A percentile compares a stretch with the other conserved stretches of the same genome.
phyloP scores from a whole-genome alignment of 2,888 invertebrate species.

The Eupeodes luniger region DNA sequence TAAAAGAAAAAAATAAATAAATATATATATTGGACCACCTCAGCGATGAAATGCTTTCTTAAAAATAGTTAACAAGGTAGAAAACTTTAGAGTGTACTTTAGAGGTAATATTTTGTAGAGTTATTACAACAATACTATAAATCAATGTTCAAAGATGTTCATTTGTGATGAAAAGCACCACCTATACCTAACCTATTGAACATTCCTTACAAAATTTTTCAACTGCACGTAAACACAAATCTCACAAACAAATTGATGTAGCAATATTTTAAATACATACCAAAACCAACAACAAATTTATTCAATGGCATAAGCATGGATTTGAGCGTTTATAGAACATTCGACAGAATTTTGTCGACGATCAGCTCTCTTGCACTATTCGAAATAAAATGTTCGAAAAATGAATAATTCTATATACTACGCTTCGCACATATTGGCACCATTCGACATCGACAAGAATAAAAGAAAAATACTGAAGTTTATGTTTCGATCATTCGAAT shows the following conservation, averaged over 20 bases:
- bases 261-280: slow-evolving; percentile 2
- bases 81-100: slow-evolving; percentile 19
- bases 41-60: slow-evolving; percentile 54
- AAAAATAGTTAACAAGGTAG: slow-evolving; percentile 5
- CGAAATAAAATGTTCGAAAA: slow-evolving; percentile 20
- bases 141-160: slow-evolving; percentile 4
- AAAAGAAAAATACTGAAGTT: neutral
- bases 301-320: slow-evolving; percentile 32
- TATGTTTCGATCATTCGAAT: slow-evolving; percentile 29
- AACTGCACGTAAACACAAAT: slow-evolving; percentile 34
- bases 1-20: neutral
- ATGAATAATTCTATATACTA: neutral
- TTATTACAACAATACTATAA: neutral
- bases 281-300: slow-evolving; percentile 1
- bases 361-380: slow-evolving; percentile 43
- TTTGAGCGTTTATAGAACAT: slow-evolving; percentile 63
- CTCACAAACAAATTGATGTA: slow-evolving; percentile 28
- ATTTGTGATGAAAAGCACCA: slow-evolving; percentile 16
- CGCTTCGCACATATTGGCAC: no score
- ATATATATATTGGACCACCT: slow-evolving; percentile 57
- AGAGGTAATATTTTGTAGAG: slow-evolving; percentile 45
- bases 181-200: neutral
- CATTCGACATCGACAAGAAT: neutral
- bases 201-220: neutral
- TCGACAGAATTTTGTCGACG: slow-evolving; percentile 66